Evolutionary conservation across 2,113 vertebrate genomes (phyloP).

Genomic region (Nanorana parkeri): DNA sequence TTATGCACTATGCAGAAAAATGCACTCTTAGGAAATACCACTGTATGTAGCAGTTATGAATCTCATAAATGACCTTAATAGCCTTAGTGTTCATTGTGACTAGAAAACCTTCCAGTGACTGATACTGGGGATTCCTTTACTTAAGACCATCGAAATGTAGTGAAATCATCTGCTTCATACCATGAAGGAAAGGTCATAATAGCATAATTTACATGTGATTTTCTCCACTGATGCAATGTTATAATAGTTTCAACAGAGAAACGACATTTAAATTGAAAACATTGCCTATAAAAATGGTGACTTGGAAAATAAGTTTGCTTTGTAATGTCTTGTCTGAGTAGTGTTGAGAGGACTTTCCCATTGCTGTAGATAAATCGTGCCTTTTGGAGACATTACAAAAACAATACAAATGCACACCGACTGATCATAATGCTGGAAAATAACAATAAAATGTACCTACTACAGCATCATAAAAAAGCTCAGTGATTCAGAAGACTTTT

Average conservation of each 20-base stretch:
- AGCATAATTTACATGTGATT: slow-evolving; percentile 29
- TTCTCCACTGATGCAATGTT: slow-evolving; percentile 32
- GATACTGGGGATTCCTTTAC: slow-evolving; percentile 6
- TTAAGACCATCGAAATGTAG: neutral
- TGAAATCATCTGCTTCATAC: slow-evolving; percentile 25
- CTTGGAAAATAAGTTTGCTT: slow-evolving; percentile 11
- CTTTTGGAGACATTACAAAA: slow-evolving; percentile 3
- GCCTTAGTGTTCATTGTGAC: no score
- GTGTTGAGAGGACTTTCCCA: slow-evolving; percentile 7
- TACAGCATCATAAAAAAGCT: slow-evolving; percentile 1
- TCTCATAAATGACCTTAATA: no score
- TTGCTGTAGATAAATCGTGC: neutral
- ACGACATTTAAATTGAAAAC: slow-evolving; percentile 34
- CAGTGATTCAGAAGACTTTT: neutral
- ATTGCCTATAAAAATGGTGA: slow-evolving; percentile 23
- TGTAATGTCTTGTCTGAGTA: slow-evolving; percentile 16
- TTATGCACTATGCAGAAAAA: no score
- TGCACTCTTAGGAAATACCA: no score
- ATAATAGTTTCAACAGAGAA: slow-evolving; percentile 12
- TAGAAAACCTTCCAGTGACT: neutral
- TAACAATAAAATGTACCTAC: slow-evolving; percentile 11
- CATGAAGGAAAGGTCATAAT: neutral
- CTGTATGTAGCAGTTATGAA: no score
- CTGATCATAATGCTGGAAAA: slow-evolving; percentile 28
- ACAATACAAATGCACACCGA: neutral